phyloP scores from a whole-genome alignment of 2,797 vertebrate genomes.

The Enteromius paludinosus region DNA sequence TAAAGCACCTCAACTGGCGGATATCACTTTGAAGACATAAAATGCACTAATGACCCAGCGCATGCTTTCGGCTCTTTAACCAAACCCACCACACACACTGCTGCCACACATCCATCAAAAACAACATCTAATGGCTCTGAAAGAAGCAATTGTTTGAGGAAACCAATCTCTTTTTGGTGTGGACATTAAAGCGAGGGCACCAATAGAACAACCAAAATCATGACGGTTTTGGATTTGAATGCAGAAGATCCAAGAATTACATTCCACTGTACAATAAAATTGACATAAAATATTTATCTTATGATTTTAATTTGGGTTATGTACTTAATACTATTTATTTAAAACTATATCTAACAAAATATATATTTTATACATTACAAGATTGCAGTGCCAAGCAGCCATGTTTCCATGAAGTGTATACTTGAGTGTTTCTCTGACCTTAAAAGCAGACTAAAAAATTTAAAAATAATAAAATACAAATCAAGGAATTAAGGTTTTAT shows the following conservation, averaged over 20 bases:
- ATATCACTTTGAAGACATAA: slow-evolving; percentile 61
- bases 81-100: slow-evolving; percentile 45
- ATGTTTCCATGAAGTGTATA: background rate
- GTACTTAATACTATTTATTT: too few species aligned
- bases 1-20: slow-evolving; percentile 53
- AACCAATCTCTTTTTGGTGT: background rate
- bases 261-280: background rate
- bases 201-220: background rate
- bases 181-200: background rate
- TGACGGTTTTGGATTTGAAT: background rate
- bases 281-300: background rate
- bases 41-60: slow-evolving; percentile 57
- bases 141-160: slow-evolving; percentile 11
- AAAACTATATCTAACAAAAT: too few species aligned
- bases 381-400: background rate
- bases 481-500: background rate
- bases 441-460: background rate
- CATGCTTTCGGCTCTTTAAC: slow-evolving; percentile 54
- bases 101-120: slow-evolving; percentile 25
- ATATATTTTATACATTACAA: too few species aligned
- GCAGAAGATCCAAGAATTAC: background rate
- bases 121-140: slow-evolving; percentile 14
- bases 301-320: background rate
- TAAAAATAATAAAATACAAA: too few species aligned
- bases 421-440: background rate